These are phyloP conservation scores for Prionailurus viverrinus DNA, from an alignment of 2,113 vertebrate species.

Conservation along the genomic window DNA sequence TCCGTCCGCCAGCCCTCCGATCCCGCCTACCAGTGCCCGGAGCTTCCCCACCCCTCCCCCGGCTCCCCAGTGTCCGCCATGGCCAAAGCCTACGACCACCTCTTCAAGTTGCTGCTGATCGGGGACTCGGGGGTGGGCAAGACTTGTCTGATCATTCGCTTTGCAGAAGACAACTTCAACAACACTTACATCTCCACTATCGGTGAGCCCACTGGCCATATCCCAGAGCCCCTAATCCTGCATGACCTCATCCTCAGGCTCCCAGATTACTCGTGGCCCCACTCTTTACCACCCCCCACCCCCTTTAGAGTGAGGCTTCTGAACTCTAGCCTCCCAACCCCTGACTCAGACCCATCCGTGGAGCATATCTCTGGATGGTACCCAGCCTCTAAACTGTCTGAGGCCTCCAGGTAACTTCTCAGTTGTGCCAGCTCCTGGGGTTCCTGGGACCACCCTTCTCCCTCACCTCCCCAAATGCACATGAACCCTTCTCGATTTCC, in stretches of 20 bases:
- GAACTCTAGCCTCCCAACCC: background rate
- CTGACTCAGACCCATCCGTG: background rate
- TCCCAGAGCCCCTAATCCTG: background rate
- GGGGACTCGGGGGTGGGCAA: slow-evolving; percentile 98
- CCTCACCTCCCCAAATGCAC: background rate
- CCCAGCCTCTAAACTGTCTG: background rate
- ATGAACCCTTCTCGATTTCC: background rate
- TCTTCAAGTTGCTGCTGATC: slow-evolving; percentile 95
- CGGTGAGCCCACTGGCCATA: slow-evolving; percentile 87
- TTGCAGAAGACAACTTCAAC: slow-evolving; percentile 97
- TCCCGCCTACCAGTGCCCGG: slow-evolving; percentile 54
- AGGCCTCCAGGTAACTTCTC: background rate
- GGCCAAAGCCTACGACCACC: slow-evolving; percentile 97
- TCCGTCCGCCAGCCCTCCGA: background rate
- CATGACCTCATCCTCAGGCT: background rate
- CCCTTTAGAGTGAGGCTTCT: background rate
- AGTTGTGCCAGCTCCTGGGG: background rate
- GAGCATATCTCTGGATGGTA: background rate
- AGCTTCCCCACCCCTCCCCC: slow-evolving; percentile 16
- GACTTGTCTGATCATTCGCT: slow-evolving; percentile 96
- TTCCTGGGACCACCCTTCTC: background rate
- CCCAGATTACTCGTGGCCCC: background rate
- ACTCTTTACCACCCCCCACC: background rate
- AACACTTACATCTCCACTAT: slow-evolving; percentile 98
- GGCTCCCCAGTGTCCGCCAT: slow-evolving; percentile 73